phyloP scores from a whole-genome alignment of 2,888 invertebrate genomes.

The Uloborus plumipes region DNA sequence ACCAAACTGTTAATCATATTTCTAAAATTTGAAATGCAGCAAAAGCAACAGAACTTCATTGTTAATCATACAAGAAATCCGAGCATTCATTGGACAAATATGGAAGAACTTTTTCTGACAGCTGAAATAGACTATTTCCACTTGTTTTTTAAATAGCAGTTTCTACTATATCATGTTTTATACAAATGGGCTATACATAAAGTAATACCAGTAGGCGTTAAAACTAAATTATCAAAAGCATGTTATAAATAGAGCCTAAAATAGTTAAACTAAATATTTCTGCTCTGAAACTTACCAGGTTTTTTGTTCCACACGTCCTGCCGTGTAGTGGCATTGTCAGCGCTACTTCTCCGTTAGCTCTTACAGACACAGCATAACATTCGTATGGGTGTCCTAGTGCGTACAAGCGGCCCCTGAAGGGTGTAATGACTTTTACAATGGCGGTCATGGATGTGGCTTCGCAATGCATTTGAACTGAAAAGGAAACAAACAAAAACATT shows the following conservation, averaged over 20 bases:
- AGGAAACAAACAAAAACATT: not conserved
- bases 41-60: no score
- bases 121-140: no score
- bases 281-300: constrained; percentile 55
- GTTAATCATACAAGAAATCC: no score
- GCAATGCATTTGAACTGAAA: constrained; percentile 66
- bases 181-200: no score
- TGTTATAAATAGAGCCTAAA: not conserved
- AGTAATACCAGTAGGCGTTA: no score
- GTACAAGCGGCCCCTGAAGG: constrained; percentile 66
- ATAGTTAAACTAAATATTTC: not conserved
- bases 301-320: constrained; percentile 66
- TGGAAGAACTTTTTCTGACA: no score
- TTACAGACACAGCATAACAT: constrained; percentile 58
- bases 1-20: no score
- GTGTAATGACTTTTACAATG: constrained; percentile 65
- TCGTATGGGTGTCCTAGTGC: constrained; percentile 65
- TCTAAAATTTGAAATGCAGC: no score
- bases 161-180: no score
- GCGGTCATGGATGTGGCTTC: constrained; percentile 67
- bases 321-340: constrained; percentile 66
- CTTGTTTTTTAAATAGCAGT: no score
- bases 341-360: constrained; percentile 60
- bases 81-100: no score
- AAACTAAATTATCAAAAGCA: not conserved